These are phyloP conservation scores for Agraylea sexmaculata DNA, from an alignment of 1,140 invertebrate genomes.

Conservation along the genomic window DNA sequence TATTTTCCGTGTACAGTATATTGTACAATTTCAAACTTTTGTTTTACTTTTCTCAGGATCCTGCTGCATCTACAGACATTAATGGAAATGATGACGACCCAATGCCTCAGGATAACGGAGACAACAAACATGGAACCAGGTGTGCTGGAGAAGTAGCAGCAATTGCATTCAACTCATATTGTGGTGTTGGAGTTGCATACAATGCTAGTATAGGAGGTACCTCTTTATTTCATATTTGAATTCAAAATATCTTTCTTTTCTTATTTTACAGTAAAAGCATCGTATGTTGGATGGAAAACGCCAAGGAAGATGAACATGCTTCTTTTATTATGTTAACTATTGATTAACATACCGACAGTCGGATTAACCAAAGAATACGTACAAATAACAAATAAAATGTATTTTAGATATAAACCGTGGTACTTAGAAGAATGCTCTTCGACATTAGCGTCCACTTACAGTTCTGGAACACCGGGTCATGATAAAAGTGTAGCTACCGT, in stretches of 20 bases:
- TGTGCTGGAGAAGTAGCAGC: conserved; percentile 90
- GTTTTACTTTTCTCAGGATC: conserved; percentile 55
- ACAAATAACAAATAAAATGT: too few relatives aligned
- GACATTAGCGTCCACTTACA: conserved; percentile 91
- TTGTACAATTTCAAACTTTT: too few relatives aligned
- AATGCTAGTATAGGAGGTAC: conserved; percentile 87
- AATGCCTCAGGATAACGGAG: conserved; percentile 88
- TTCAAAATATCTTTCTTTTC: background rate
- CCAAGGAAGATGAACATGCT: too few relatives aligned
- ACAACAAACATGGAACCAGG: conserved; percentile 87
- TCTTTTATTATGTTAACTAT: too few relatives aligned
- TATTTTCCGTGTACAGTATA: background rate
- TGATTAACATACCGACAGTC: too few relatives aligned
- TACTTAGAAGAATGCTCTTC: conserved; percentile 97
- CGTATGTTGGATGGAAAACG: conserved; percentile 54
- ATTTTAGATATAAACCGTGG: conserved; percentile 80
- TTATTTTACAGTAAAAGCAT: conserved; percentile 1
- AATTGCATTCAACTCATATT: conserved; percentile 83
- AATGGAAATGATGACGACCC: conserved; percentile 95
- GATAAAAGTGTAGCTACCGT: conserved; percentile 91
- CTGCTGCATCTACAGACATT: conserved; percentile 89
- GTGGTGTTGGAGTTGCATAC: conserved; percentile 87
- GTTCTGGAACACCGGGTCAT: conserved; percentile 84
- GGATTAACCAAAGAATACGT: too few relatives aligned
- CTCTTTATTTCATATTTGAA: conserved; percentile 13